Percentiles rank a stretch among this genome's conserved stretches.
These are phyloP conservation scores for Zosterops japonicus DNA, from an alignment of 2,113 vertebrate genomes.

Conservation along the genomic window DNA sequence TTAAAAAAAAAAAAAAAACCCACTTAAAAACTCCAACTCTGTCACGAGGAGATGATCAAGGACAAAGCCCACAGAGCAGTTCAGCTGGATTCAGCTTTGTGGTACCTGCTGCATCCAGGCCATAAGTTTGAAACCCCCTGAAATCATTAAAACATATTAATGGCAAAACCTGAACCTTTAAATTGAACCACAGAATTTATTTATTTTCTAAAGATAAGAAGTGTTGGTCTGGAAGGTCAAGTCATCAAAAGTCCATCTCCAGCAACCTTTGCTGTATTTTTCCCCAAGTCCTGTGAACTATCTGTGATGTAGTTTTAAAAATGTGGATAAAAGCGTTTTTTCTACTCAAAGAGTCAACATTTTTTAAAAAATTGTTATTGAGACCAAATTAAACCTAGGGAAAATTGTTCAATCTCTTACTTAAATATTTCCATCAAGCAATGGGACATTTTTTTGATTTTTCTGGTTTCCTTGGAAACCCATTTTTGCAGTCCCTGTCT, in stretches of 20 bases:
- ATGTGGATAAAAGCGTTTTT: background rate
- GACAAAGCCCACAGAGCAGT: background rate
- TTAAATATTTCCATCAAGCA: background rate
- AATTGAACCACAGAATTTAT: background rate
- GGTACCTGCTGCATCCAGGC: background rate
- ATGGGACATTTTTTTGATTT: background rate
- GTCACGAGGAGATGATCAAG: background rate
- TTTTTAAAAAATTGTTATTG: background rate
- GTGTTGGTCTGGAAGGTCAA: background rate
- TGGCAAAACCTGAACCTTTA: background rate
- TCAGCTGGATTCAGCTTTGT: background rate
- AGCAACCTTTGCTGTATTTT: background rate
- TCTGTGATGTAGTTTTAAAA: background rate
- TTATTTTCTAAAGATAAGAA: background rate
- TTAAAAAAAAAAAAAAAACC: no score
- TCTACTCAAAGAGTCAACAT: background rate
- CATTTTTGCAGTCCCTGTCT: background rate
- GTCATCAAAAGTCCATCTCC: background rate
- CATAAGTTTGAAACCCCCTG: background rate
- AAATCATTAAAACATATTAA: background rate
- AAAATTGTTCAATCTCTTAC: background rate
- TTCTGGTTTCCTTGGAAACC: conserved; percentile 30
- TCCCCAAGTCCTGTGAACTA: background rate
- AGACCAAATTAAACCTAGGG: background rate
- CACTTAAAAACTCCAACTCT: background rate